Evolutionary conservation across 30 jellyfish, hydroid and myxozoan genomes (phyloP).

Genomic region (Nemopilema nomurai): DNA sequence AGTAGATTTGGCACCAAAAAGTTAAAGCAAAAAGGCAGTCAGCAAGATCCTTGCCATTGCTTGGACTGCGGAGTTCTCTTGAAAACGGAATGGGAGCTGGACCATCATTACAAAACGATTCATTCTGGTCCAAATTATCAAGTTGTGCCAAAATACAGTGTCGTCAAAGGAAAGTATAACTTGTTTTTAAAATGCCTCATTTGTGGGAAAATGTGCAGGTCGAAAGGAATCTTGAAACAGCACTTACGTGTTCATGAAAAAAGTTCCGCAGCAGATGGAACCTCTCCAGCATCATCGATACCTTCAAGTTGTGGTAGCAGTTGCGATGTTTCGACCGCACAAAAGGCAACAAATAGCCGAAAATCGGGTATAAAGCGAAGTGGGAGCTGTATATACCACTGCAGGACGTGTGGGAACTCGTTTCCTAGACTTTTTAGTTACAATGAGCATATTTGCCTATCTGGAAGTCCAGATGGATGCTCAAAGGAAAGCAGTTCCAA

Average conservation of each 20-base stretch:
- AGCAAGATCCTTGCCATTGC: conserved; percentile 38
- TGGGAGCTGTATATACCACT: conserved; percentile 56
- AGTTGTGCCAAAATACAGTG: conserved; percentile 56
- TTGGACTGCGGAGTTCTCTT: conserved; percentile 36
- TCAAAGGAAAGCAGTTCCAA: background rate
- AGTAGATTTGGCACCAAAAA: background rate
- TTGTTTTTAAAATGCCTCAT: conserved; percentile 44
- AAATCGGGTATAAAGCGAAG: conserved; percentile 14
- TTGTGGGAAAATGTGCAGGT: conserved; percentile 60
- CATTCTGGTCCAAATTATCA: conserved; percentile 57
- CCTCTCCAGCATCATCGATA: background rate
- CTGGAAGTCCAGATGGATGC: background rate
- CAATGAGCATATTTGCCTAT: conserved; percentile 44
- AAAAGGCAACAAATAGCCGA: background rate
- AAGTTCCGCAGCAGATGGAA: background rate
- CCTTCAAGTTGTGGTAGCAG: background rate
- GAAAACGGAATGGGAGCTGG: conserved; percentile 63
- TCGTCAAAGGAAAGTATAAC: conserved; percentile 37
- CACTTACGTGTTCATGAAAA: conserved; percentile 31
- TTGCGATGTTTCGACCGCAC: background rate
- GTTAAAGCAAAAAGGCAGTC: background rate
- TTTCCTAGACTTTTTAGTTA: conserved; percentile 47
- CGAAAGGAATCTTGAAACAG: conserved; percentile 30
- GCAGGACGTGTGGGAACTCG: conserved; percentile 58
- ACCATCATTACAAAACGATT: conserved; percentile 36